phyloP scores from a whole-genome alignment of 2,888 invertebrate species.

The Eupithecia exiguata region DNA sequence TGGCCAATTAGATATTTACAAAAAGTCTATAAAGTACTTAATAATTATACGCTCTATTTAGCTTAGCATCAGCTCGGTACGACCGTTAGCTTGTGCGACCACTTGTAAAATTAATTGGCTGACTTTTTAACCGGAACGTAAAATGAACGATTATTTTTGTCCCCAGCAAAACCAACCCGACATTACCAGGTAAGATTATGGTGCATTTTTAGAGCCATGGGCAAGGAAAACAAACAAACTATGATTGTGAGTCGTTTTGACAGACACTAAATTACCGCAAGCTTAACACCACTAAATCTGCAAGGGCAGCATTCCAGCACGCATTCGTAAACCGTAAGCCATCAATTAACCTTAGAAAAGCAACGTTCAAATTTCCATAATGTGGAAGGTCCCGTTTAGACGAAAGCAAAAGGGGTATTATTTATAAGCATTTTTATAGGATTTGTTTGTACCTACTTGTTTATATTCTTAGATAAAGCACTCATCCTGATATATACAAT shows the following conservation, averaged over 20 bases:
- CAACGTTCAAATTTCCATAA: constrained; percentile 55
- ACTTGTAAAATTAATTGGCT: constrained; percentile 45
- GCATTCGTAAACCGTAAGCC: constrained; percentile 64
- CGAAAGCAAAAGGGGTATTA: constrained; percentile 31
- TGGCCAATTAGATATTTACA: constrained; percentile 9
- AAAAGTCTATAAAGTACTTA: constrained; percentile 17
- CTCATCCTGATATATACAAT: constrained; percentile 31
- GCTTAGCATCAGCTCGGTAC: constrained; percentile 33
- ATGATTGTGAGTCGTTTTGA: constrained; percentile 14
- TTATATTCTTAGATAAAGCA: constrained; percentile 37
- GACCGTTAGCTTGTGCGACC: constrained; percentile 48
- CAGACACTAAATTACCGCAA: constrained; percentile 60
- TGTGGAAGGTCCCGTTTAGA: constrained; percentile 53
- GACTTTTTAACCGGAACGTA: constrained; percentile 40
- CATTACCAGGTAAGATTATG: constrained; percentile 13
- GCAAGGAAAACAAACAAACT: not conserved
- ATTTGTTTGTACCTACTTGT: constrained; percentile 24
- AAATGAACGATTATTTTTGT: constrained; percentile 35
- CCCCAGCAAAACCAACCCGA: constrained; percentile 27
- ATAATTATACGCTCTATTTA: constrained; percentile 46
- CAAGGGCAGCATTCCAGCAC: constrained; percentile 76
- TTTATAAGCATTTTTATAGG: constrained; percentile 34
- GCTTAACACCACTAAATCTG: constrained; percentile 68
- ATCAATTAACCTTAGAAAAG: constrained; percentile 69
- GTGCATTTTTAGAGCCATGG: not conserved